Conservation (phyloP, 1,140 invertebrate species). For the Spodoptera litura region DNA sequence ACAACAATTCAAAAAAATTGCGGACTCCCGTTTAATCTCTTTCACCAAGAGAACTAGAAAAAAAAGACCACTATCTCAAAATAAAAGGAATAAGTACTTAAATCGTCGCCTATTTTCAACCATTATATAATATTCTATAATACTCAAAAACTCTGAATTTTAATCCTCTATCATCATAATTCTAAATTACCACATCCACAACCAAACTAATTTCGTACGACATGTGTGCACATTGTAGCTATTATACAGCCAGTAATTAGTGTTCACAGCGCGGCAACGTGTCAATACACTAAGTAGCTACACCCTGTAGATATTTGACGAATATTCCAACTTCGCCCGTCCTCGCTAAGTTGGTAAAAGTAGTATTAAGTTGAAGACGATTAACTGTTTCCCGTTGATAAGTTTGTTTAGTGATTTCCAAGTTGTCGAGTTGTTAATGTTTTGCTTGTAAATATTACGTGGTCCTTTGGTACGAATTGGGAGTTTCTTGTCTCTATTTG, state of each 20-base stretch:
- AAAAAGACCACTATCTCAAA: no score
- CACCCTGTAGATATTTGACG: slow-evolving; percentile 27
- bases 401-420: slow-evolving; percentile 38
- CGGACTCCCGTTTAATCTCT: no score
- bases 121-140: no score
- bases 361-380: slow-evolving; percentile 44
- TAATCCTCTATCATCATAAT: neutral
- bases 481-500: neutral
- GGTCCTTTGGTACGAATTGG: neutral
- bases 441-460: slow-evolving; percentile 25
- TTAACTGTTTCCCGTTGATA: slow-evolving; percentile 44
- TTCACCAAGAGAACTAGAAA: no score
- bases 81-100: no score
- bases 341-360: slow-evolving; percentile 38
- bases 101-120: no score
- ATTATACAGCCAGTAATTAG: slow-evolving; percentile 40
- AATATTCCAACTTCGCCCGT: slow-evolving; percentile 25
- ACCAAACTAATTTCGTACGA: neutral
- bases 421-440: slow-evolving; percentile 20
- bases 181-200: slow-evolving; percentile 1
- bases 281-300: slow-evolving; percentile 41
- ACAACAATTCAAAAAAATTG: no score
- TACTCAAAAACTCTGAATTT: no score
- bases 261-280: neutral
- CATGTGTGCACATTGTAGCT: slow-evolving; percentile 6